Base-by-base conservation (phyloP, 2,113 vertebrate genomes). In the Damaliscus lunatus region DNA sequence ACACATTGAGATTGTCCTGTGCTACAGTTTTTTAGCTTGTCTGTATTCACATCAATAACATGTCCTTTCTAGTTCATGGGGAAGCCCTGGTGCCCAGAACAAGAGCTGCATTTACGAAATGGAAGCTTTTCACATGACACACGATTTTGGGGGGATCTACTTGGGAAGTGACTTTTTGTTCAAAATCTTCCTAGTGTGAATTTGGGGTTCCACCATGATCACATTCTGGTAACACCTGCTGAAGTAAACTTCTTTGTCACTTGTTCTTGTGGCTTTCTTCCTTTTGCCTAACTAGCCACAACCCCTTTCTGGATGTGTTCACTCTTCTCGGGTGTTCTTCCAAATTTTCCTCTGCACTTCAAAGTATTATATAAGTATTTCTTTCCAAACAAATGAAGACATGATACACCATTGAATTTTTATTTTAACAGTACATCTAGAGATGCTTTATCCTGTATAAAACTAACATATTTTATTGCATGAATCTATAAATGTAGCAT, bases 111-210 rank as follows among this genome's bases (percentile, higher is more conserved):
- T 60, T n/a, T 62, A 85, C 6, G 31, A 90, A 88, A 88, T n/a
- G 15, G 8, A 88, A 93, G 13, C 1, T 43, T 16, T 71, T 11
- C 55, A 60, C 0, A 4, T 31, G 21, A 14, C 77, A 11, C 3
- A 0, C 25, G 40, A 23, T 17, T 40, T 50, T 1, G 16, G 19
- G 15, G 31, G 27, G 5, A 7, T 25, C 46, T 9, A 5, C 9
- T 3, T 31, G 31, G n/a, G 1, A 57, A 23, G 11, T 60, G 33
- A 59, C 2, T 21, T 62, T 62, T 57, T 23, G n/a, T 14, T 57
- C 21, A 14, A 14, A 50, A 3, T 8, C 1, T 62, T 83, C 15
- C 33, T 48, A 15, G 31, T 15, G 3, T 13, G 43, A 36, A 17
- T 33, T n/a, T 88, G 40, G 27, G n/a, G 6, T 17, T 43, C 25